A percentile compares a stretch with the other conserved stretches of the same genome.
Evolutionary conservation across 2,888 invertebrate genomes (phyloP).

Genomic region (Actias luna): DNA sequence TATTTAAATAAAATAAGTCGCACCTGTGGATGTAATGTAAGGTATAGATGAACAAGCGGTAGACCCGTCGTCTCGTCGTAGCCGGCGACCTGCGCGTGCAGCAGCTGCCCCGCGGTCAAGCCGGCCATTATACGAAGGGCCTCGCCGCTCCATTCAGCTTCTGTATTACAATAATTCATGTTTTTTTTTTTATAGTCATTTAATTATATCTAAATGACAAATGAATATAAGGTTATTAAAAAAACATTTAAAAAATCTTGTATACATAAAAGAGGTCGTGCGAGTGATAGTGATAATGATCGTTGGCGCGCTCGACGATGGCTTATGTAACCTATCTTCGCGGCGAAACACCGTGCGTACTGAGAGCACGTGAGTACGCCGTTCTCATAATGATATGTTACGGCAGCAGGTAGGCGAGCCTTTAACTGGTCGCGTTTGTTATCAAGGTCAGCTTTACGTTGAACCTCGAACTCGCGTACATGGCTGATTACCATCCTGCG

Average conservation of each 20-base stretch:
- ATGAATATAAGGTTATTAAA: too few species aligned
- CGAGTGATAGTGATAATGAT: too few species aligned
- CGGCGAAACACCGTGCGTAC: not conserved
- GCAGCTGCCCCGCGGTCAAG: slow-evolving; percentile 90
- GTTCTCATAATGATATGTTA: too few species aligned
- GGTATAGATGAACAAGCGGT: slow-evolving; percentile 92
- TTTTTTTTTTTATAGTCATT: too few species aligned
- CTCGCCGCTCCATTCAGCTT: slow-evolving; percentile 87
- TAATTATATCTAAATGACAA: too few species aligned
- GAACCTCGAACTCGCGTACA: not conserved
- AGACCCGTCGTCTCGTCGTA: slow-evolving; percentile 89
- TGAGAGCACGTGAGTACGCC: slow-evolving; percentile 7
- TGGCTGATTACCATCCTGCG: too few species aligned
- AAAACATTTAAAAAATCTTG: too few species aligned
- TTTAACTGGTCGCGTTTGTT: too few species aligned
- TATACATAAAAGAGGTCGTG: too few species aligned
- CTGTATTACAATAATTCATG: slow-evolving; percentile 51
- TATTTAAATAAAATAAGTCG: slow-evolving; percentile 24
- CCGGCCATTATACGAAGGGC: slow-evolving; percentile 89
- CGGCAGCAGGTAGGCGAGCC: too few species aligned
- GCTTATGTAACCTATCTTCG: slow-evolving; percentile 5
- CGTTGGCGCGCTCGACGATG: not conserved
- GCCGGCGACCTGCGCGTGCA: slow-evolving; percentile 94
- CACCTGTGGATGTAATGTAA: slow-evolving; percentile 87
- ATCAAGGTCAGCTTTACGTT: not conserved